Percentiles rank a stretch among this genome's conserved stretches.
Evolutionary conservation across 1,140 invertebrate genomes (phyloP).

Genomic region (Radopholus similis): DNA sequence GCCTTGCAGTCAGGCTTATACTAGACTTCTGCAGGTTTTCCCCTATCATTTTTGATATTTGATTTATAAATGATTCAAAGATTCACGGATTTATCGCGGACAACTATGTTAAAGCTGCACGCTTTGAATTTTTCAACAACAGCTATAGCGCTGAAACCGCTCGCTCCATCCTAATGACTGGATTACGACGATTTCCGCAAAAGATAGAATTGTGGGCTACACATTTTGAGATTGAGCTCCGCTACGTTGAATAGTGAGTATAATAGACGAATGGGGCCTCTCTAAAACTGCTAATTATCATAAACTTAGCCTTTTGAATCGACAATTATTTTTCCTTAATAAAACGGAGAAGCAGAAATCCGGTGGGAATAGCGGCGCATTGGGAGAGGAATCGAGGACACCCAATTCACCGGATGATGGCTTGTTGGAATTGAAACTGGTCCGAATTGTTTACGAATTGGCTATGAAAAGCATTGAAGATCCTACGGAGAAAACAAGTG

Average conservation of each 20-base stretch:
- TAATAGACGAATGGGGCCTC: not conserved
- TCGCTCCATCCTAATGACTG: not conserved
- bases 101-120: constrained; percentile 1
- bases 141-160: constrained; percentile 15
- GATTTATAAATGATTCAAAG: not conserved
- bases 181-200: constrained; percentile 11
- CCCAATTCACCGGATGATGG: not conserved
- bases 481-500: not conserved
- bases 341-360: not conserved
- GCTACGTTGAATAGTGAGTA: constrained; percentile 13
- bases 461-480: constrained; percentile 3
- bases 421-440: constrained; percentile 6
- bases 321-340: constrained; percentile 5
- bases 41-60: not conserved
- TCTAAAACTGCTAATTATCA: no score
- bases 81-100: not conserved
- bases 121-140: constrained; percentile 21
- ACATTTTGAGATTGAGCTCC: constrained; percentile 16
- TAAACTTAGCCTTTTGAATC: no score
- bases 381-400: not conserved
- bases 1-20: constrained; percentile 12
- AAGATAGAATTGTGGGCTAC: not conserved
- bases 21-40: constrained; percentile 9
- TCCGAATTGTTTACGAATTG: constrained; percentile 14
- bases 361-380: not conserved